Evolutionary conservation across 2,113 vertebrate species (phyloP).

Genomic region (Rhombomys opimus): DNA sequence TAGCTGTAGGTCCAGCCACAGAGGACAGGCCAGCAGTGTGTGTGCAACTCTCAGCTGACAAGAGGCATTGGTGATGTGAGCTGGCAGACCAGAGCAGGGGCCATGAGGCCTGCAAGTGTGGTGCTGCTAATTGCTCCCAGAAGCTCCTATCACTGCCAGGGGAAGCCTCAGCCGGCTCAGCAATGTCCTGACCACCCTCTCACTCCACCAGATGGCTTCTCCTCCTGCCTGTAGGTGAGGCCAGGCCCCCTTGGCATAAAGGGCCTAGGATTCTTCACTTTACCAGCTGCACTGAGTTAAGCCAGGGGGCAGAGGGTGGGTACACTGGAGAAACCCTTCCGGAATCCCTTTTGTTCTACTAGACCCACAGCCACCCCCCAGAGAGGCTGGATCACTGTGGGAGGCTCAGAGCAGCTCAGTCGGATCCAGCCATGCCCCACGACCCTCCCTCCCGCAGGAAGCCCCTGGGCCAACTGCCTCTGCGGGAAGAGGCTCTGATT

Average conservation of each 20-base stretch:
- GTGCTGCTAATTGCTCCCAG: conserved; percentile 73
- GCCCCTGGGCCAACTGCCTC: not conserved
- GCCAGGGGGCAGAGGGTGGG: no score
- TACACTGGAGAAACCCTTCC: not conserved
- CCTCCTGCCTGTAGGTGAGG: not conserved
- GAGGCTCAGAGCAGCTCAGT: not conserved
- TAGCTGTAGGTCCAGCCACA: not conserved
- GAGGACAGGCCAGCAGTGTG: not conserved
- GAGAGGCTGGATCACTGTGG: not conserved
- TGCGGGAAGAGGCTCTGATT: not conserved
- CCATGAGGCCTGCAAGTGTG: not conserved
- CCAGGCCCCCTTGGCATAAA: not conserved
- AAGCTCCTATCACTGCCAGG: conserved; percentile 50
- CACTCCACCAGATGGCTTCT: conserved; percentile 43
- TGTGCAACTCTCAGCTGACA: not conserved
- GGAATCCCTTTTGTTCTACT: not conserved
- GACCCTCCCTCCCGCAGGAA: not conserved
- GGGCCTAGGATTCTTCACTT: not conserved
- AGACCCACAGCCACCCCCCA: not conserved
- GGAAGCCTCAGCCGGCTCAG: not conserved
- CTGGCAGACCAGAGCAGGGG: not conserved
- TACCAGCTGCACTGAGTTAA: not conserved
- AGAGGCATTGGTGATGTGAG: not conserved
- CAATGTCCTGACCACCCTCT: not conserved
- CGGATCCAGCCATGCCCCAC: not conserved